Conservation (phyloP, 2,797 vertebrate species). For the Cossypha polioptera region DNA sequence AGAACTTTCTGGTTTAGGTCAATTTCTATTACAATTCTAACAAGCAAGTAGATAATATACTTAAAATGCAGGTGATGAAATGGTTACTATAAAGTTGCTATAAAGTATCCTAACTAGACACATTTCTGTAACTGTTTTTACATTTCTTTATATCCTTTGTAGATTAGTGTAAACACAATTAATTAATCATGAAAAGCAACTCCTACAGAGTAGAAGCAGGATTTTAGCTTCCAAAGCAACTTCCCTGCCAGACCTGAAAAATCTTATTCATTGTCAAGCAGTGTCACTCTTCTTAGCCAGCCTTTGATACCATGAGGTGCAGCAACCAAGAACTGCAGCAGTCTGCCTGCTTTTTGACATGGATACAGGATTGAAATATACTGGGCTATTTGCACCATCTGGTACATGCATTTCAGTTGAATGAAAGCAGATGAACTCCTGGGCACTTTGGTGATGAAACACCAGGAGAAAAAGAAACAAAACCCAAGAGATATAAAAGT, state of each 20-base stretch:
- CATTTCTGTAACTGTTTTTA: conserved; percentile 29
- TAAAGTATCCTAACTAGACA: neutral
- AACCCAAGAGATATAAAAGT: conserved; percentile 43
- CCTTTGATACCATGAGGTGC: conserved; percentile 69
- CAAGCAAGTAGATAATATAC: neutral
- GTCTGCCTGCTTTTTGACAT: conserved; percentile 61
- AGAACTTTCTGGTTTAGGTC: neutral
- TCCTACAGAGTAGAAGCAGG: conserved; percentile 33
- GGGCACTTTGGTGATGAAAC: conserved; percentile 62
- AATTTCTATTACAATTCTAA: neutral
- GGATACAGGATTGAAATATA: conserved; percentile 67
- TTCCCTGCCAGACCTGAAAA: conserved; percentile 62
- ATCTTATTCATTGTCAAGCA: conserved; percentile 59
- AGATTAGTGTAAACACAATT: conserved; percentile 61
- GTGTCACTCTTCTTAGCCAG: conserved; percentile 58
- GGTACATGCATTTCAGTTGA: conserved; percentile 66
- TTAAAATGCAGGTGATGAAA: conserved; percentile 5
- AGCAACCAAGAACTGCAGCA: conserved; percentile 64
- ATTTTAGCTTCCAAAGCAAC: conserved; percentile 50
- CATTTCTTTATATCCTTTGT: conserved; percentile 45
- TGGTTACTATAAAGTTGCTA: conserved; percentile 25
- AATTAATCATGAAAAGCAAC: conserved; percentile 69
- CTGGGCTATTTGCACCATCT: conserved; percentile 67
- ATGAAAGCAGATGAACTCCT: conserved; percentile 59
- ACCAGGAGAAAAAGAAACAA: conserved; percentile 63